phyloP scores from a whole-genome alignment of 1,140 invertebrate species.

The Apis mellifera region Amel_HAv3.1 CM009939.2:9268501-9269000 shows the following conservation, averaged over 20 bases:
- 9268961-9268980: neutral
- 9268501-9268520: neutral
- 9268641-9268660: neutral
- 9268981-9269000: accelerated
- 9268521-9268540: too few relatives aligned
- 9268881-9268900: neutral
- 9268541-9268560: neutral
- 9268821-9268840: conserved; percentile 2
- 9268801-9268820: neutral
- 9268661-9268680: conserved; percentile 44
- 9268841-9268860: neutral
- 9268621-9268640: neutral
- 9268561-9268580: too few relatives aligned
- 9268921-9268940: too few relatives aligned
- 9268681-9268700: neutral
- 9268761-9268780: neutral
- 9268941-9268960: neutral
- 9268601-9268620: neutral
- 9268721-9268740: conserved; percentile 32
- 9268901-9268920: too few relatives aligned
- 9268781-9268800: neutral
- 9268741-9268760: conserved; percentile 18
- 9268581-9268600: too few relatives aligned
- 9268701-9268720: conserved; percentile 27
- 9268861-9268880: neutral